Percentiles rank a stretch among this genome's conserved stretches.
phyloP scores from a whole-genome alignment of 64 coral and sea anemone species.

The Stylophora pistillata region DNA sequence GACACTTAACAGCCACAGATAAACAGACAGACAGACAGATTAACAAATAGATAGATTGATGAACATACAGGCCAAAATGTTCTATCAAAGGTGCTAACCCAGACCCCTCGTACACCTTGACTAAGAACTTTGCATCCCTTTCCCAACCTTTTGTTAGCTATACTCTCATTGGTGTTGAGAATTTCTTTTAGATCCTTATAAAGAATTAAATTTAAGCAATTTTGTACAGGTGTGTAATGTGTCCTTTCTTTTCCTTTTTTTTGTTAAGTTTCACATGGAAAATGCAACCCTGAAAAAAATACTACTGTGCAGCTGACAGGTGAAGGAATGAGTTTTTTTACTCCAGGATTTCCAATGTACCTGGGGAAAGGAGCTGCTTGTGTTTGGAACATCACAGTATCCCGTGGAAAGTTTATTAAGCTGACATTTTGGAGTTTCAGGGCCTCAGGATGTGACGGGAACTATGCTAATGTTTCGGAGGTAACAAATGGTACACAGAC shows the following conservation, averaged over 20 bases:
- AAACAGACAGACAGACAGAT: no score
- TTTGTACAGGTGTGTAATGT: neutral
- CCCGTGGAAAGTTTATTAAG: neutral
- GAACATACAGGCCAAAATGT: no score
- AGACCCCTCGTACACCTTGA: no score
- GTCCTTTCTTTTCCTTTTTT: neutral
- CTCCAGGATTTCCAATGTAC: neutral
- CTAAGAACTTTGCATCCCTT: no score
- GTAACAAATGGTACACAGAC: neutral
- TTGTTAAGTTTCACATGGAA: neutral
- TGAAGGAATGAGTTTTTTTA: neutral
- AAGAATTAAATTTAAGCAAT: no score
- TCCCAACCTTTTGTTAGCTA: no score
- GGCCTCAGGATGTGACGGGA: neutral
- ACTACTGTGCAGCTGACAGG: neutral
- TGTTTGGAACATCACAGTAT: neutral
- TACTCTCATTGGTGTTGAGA: no score
- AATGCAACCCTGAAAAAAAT: neutral
- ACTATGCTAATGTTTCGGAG: conserved; percentile 13
- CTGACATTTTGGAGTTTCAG: neutral
- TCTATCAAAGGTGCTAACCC: no score
- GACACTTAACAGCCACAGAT: no score
- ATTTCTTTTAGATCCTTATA: no score
- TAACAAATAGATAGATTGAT: no score
- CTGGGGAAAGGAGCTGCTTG: neutral